A percentile compares a stretch with the other conserved stretches of the same genome.
Evolutionary conservation across 2,888 invertebrate genomes (phyloP).

Genomic region (Acanthosoma haemorrhoidale): DNA sequence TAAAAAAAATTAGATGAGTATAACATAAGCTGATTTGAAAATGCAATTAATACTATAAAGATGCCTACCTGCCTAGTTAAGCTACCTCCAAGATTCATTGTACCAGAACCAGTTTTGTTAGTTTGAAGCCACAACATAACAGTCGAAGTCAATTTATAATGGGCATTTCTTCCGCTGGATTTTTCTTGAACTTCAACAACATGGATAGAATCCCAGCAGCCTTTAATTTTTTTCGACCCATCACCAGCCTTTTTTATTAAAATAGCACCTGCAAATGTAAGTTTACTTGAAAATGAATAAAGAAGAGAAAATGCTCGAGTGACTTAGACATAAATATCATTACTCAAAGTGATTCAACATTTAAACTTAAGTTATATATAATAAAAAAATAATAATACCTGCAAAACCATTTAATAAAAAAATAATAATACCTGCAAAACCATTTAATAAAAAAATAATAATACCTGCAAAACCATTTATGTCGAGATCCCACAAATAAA

Average conservation of each 20-base stretch:
- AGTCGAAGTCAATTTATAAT: conserved; percentile 97
- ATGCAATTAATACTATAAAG: no score
- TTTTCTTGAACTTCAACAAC: conserved; percentile 98
- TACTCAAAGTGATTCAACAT: no score
- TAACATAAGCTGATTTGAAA: no score
- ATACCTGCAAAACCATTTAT: conserved; percentile 76
- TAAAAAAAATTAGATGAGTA: no score
- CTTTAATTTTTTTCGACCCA: conserved; percentile 96
- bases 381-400: background rate
- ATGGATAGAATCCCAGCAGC: conserved; percentile 99
- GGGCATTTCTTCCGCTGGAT: conserved; percentile 85
- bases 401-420: no score
- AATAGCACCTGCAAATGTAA: conserved; percentile 68
- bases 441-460: background rate
- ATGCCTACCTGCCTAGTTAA: conserved; percentile 81
- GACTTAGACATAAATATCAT: no score
- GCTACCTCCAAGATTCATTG: conserved; percentile 98
- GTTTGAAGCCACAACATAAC: conserved; percentile 99
- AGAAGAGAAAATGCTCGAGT: no score
- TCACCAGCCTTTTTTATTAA: conserved; percentile 98
- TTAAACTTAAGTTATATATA: background rate
- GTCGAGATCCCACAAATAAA: conserved; percentile 98
- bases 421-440: background rate
- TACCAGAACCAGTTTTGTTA: conserved; percentile 91
- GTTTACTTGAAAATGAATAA: background rate